These are phyloP conservation scores for Onychorhynchus coronatus DNA, from an alignment of 2,113 vertebrate genomes.

Conservation along the genomic window DNA sequence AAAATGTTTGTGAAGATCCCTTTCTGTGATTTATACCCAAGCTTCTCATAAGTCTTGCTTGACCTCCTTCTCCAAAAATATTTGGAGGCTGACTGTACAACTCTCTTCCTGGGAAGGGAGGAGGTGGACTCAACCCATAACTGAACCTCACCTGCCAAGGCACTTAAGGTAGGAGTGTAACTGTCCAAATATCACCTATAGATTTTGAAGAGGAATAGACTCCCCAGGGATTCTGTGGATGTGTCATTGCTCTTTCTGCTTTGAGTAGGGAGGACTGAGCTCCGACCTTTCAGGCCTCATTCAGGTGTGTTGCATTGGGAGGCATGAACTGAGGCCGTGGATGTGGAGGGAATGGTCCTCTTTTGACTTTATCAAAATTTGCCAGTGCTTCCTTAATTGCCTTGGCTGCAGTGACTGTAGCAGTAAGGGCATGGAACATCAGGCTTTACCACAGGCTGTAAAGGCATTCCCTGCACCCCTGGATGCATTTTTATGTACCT, in stretches of 20 bases:
- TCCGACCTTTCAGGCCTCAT: not conserved
- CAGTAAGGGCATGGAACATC: not conserved
- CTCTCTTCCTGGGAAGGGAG: not conserved
- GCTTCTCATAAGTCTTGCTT: not conserved
- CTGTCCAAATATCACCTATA: not conserved
- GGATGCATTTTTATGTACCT: not conserved
- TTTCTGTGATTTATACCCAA: not conserved
- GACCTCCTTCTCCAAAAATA: not conserved
- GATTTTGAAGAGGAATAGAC: not conserved
- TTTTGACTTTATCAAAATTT: not conserved
- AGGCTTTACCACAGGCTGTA: not conserved
- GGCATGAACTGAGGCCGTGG: not conserved
- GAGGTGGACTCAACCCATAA: not conserved
- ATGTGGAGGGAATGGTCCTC: fast-evolving
- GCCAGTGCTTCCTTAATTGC: not conserved
- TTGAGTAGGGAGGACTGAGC: not conserved
- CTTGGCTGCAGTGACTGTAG: not conserved
- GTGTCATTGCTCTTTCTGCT: not conserved
- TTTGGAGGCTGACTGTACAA: not conserved
- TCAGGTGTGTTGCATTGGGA: not conserved
- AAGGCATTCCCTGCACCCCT: not conserved
- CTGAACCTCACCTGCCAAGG: not conserved
- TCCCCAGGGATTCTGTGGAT: not conserved
- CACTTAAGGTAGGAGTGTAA: not conserved
- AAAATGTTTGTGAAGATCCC: not conserved